Evolutionary conservation across 2,797 vertebrate genomes (phyloP).

Genomic region (Synanceia verrucosa): DNA sequence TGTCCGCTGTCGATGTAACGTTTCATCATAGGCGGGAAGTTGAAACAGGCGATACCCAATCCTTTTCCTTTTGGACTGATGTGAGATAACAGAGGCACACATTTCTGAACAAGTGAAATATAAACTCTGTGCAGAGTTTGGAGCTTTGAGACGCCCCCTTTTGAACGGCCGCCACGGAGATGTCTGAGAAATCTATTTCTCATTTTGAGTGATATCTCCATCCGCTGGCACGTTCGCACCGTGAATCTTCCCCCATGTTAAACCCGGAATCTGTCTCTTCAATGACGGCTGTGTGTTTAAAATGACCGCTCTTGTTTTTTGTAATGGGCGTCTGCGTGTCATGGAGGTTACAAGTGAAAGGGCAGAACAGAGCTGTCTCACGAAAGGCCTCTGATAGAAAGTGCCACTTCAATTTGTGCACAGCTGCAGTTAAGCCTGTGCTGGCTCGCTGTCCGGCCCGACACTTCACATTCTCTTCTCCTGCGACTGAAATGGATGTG

Average conservation of each 20-base stretch:
- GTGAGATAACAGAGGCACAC: conserved; percentile 65
- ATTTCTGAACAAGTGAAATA: conserved; percentile 75
- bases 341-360: conserved; percentile 65
- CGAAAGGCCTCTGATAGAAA: conserved; percentile 78
- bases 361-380: conserved; percentile 75
- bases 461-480: conserved; percentile 76
- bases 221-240: conserved; percentile 58
- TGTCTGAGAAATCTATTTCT: conserved; percentile 70
- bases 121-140: conserved; percentile 66
- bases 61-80: conserved; percentile 58
- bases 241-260: conserved; percentile 56
- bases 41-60: conserved; percentile 61
- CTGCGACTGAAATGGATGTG: conserved; percentile 71
- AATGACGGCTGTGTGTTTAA: conserved; percentile 63
- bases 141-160: conserved; percentile 42
- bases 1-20: conserved; percentile 49
- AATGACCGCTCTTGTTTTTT: conserved; percentile 72
- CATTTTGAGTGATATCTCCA: conserved; percentile 74
- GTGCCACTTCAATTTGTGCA: conserved; percentile 80
- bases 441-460: conserved; percentile 74
- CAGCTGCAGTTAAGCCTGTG: conserved; percentile 72
- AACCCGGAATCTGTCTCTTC: conserved; percentile 63
- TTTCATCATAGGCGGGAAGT: conserved; percentile 70
- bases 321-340: conserved; percentile 63
- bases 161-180: conserved; percentile 62